These are phyloP conservation scores for Tetragnatha versicolor DNA, from an alignment of 1,140 invertebrate species.

Conservation along the genomic window DNA sequence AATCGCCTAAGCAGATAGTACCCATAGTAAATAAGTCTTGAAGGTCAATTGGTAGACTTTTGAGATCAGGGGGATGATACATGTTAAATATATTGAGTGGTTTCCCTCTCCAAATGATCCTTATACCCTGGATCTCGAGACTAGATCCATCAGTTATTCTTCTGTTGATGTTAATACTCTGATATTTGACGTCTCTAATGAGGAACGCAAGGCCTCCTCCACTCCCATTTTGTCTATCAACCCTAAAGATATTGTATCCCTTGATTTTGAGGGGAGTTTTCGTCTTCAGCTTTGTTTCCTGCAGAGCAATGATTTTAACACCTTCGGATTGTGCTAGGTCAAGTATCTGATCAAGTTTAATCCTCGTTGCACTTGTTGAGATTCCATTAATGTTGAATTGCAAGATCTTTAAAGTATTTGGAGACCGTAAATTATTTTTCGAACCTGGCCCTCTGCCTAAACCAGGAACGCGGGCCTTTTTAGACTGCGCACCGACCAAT, in stretches of 20 bases:
- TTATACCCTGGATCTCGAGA: not conserved
- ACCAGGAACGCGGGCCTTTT: no score
- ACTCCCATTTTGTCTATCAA: not conserved
- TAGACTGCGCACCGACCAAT: no score
- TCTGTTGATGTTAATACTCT: not conserved
- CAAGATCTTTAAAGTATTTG: no score
- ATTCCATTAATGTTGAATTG: no score
- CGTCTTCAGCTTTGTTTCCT: not conserved
- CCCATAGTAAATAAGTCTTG: not conserved
- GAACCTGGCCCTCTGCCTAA: no score
- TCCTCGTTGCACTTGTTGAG: no score
- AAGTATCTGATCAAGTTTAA: no score
- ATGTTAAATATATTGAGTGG: not conserved
- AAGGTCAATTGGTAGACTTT: not conserved
- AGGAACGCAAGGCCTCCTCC: not conserved
- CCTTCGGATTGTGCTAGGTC: no score
- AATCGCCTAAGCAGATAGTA: not conserved
- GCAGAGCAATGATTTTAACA: no score
- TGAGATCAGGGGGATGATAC: not conserved
- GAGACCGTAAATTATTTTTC: no score
- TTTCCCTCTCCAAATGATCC: not conserved
- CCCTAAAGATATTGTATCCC: not conserved
- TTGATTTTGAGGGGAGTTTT: not conserved
- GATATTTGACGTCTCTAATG: not conserved
- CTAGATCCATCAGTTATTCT: not conserved